phyloP scores from a whole-genome alignment of 2,797 vertebrate species.

The Eleutherodactylus coqui region DNA sequence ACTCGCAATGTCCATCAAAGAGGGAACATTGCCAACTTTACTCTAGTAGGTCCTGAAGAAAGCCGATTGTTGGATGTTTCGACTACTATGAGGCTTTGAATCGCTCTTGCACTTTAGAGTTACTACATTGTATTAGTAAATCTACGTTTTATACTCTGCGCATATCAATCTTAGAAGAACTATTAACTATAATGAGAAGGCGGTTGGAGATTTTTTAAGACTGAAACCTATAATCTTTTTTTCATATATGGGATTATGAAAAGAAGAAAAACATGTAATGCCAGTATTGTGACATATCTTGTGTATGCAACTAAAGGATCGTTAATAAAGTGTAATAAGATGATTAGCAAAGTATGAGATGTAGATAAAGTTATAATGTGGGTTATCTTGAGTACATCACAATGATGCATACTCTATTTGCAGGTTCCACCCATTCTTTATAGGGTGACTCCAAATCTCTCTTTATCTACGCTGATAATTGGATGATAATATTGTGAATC shows the following conservation, averaged over 20 bases:
- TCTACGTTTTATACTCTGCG: neutral
- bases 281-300: neutral
- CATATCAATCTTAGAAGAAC: neutral
- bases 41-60: no score
- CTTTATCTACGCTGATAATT: neutral
- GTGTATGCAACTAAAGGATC: neutral
- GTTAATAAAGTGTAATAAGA: neutral
- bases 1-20: no score
- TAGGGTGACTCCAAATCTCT: neutral
- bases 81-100: neutral
- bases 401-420: neutral
- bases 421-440: neutral
- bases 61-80: neutral
- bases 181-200: neutral
- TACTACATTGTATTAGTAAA: neutral
- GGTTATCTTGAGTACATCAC: neutral
- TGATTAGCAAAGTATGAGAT: no score
- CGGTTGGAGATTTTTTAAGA: neutral
- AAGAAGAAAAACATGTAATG: neutral
- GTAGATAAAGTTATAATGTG: neutral
- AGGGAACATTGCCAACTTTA: no score
- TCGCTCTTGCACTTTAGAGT: neutral
- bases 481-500: neutral
- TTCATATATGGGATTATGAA: neutral
- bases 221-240: neutral